Percentiles rank a stretch among this genome's conserved stretches.
Evolutionary conservation across 2,113 vertebrate species (phyloP).

Genomic region (Grus americana): DNA sequence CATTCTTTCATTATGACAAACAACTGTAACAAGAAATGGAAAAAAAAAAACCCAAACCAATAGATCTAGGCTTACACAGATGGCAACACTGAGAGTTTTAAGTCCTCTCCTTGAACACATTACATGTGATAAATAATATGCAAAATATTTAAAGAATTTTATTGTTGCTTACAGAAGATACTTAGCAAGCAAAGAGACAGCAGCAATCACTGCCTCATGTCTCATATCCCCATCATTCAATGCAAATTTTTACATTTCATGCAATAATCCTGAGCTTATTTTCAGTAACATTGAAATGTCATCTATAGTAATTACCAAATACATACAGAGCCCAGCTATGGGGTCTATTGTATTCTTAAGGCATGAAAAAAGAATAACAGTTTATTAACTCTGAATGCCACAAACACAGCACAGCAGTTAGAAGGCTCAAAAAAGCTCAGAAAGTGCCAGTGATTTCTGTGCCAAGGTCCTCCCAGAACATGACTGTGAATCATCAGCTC

Average conservation of each 20-base stretch:
- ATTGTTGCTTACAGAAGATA: conserved; percentile 71
- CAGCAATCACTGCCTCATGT: conserved; percentile 58
- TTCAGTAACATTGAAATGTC: conserved; percentile 69
- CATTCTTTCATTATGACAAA: conserved; percentile 65
- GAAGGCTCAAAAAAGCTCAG: conserved; percentile 65
- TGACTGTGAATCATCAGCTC: conserved; percentile 24
- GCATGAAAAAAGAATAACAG: conserved; percentile 67
- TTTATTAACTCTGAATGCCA: conserved; percentile 66
- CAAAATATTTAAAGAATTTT: conserved; percentile 68
- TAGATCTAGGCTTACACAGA: conserved; percentile 63
- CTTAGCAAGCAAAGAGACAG: conserved; percentile 66
- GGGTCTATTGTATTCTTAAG: conserved; percentile 65
- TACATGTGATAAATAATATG: conserved; percentile 70
- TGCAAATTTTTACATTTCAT: conserved; percentile 68
- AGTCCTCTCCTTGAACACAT: conserved; percentile 59
- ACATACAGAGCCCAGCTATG: conserved; percentile 55
- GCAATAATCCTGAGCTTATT: conserved; percentile 69
- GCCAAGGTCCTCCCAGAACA: conserved; percentile 45
- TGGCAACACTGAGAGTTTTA: conserved; percentile 59
- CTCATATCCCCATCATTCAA: conserved; percentile 66
- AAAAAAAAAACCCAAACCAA: neutral
- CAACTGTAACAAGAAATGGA: conserved; percentile 59
- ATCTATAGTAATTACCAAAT: conserved; percentile 64
- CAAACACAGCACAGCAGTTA: conserved; percentile 61
- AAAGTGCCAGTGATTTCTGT: conserved; percentile 61